phyloP scores from a whole-genome alignment of 1,140 invertebrate genomes.

The Monochamus saltuarius region DNA sequence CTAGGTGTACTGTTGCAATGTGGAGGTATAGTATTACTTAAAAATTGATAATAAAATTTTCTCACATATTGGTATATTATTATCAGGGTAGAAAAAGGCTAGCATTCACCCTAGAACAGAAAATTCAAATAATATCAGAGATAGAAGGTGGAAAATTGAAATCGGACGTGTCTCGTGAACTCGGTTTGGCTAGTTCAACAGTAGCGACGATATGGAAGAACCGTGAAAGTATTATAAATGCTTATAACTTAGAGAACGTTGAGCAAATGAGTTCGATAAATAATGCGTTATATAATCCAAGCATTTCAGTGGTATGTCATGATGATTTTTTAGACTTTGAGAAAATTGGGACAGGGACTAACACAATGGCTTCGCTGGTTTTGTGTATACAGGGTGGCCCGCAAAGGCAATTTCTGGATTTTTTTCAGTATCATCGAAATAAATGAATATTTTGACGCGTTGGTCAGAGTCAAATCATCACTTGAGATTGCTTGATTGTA shows the following conservation, averaged over 20 bases:
- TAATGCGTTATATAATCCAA: constrained; percentile 23
- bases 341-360: background rate
- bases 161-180: constrained; percentile 60
- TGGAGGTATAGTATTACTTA: constrained; percentile 29
- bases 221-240: constrained; percentile 55
- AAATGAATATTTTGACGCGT: too few relatives aligned
- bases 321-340: constrained; percentile 9
- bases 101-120: constrained; percentile 64
- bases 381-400: too few relatives aligned
- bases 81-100: constrained; percentile 61
- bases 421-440: too few relatives aligned
- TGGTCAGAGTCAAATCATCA: too few relatives aligned
- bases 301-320: constrained; percentile 25
- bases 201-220: constrained; percentile 64
- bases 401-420: too few relatives aligned
- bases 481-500: too few relatives aligned
- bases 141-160: constrained; percentile 62
- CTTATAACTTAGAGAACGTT: constrained; percentile 36
- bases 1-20: constrained; percentile 11
- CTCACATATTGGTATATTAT: background rate
- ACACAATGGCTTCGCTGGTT: too few relatives aligned
- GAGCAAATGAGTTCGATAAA: constrained; percentile 27
- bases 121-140: constrained; percentile 64
- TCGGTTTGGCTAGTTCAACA: constrained; percentile 61
- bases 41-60: constrained; percentile 5